Base-by-base conservation (phyloP, 2,888 invertebrate species). In the Drosophila rubida region DNA sequence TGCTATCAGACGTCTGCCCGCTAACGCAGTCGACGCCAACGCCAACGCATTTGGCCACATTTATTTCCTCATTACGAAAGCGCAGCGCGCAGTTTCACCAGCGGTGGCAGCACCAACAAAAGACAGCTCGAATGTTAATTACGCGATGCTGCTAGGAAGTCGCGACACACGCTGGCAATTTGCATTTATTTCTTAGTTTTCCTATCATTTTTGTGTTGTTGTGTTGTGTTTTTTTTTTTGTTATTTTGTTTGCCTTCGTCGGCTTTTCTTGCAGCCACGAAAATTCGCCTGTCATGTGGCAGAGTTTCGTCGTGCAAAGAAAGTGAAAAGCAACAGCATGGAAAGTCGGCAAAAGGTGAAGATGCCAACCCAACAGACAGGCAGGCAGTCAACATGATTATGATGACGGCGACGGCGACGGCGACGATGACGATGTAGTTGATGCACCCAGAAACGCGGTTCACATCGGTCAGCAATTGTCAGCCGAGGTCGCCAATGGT, bases 61-160 rank as follows among this genome's bases (percentile, higher is more conserved):
- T 86, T 85, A 72, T 85, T 84, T 84, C 87, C 84, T 84, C 79
- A 84, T 84, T 84, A 87, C 85, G 80, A 85, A 73, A 75, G 75
- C 75, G 46, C 23, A n/a, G 65, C 67, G 59, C 58, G 67, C 68
- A 80, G 61, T 70, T 73, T 75, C 66, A 73, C 58, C 65, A 69
- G 35, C 60, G 39, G 57, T 49, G 37, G 42, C 59, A 53, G 59
- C 54, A 53, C 50, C 65, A 62, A 63, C 65, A 78, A 69, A 65
- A 78, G 70, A 57, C 70, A 61, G 58, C 68, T 62, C 69, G 68
- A 82, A 80, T 69, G 82, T 86, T 82, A 82, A 82, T 82, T 82
- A 86, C 87, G 81, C 80, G 82, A 86, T 78, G 82, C 76, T 81
- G 81, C 80, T 67, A 83, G 86, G 81, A 82, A 83, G 82, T 77